Percentiles rank a stretch among this genome's conserved stretches.
phyloP scores from a whole-genome alignment of 2,888 invertebrate species.

The Formica aserva region DNA sequence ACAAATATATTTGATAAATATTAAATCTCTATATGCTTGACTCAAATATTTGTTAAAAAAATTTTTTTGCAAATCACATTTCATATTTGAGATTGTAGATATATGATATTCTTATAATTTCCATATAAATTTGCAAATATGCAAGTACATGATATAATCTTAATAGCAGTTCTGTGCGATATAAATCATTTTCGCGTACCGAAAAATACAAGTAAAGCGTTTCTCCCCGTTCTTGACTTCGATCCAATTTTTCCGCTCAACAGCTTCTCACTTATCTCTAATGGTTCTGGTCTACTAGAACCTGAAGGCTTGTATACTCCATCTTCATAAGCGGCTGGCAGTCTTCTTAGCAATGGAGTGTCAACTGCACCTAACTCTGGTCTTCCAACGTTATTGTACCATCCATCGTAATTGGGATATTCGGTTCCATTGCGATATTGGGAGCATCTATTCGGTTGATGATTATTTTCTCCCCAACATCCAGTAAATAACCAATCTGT shows the following conservation, averaged over 20 bases:
- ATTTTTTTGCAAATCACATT: neutral
- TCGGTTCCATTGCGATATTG: conserved; percentile 49
- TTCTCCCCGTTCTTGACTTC: conserved; percentile 86
- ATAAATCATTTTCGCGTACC: conserved; percentile 82
- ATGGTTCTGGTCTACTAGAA: conserved; percentile 86
- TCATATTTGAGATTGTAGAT: neutral
- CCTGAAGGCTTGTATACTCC: conserved; percentile 87
- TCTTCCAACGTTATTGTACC: conserved; percentile 75
- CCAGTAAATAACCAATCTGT: conserved; percentile 63
- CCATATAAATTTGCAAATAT: conserved; percentile 17
- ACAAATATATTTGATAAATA: neutral
- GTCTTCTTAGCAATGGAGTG: conserved; percentile 86
- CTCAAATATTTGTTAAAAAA: neutral
- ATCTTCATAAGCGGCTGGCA: conserved; percentile 87
- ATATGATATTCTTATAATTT: neutral
- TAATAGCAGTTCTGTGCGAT: neutral
- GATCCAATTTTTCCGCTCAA: conserved; percentile 85
- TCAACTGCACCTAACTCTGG: conserved; percentile 83
- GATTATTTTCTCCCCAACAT: conserved; percentile 39
- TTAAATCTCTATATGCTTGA: neutral
- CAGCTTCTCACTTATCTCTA: conserved; percentile 86
- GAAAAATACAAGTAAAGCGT: conserved; percentile 88
- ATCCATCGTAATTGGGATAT: conserved; percentile 77
- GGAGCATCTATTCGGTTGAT: conserved; percentile 6
- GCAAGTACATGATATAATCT: neutral